Evolutionary conservation across 2,797 vertebrate genomes (phyloP).

Genomic region (Caiman crocodilus): DNA sequence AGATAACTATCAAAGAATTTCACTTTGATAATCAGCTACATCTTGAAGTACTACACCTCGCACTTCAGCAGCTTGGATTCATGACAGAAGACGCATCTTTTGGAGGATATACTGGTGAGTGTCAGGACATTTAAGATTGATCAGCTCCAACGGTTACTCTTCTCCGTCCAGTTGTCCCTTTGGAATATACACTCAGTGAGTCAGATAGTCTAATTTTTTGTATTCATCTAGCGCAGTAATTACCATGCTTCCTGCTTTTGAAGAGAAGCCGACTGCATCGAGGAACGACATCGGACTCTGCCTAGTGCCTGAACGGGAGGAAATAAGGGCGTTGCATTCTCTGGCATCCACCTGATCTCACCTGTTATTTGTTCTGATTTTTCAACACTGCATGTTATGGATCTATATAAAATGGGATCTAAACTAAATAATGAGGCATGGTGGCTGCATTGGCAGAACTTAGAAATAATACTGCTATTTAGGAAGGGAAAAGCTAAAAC

Average conservation of each 20-base stretch:
- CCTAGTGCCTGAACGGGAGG: background rate
- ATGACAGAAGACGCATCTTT: constrained; percentile 57
- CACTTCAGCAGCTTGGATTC: constrained; percentile 58
- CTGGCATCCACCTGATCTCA: background rate
- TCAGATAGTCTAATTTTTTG: background rate
- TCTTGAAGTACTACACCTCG: constrained; percentile 34
- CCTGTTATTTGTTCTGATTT: background rate
- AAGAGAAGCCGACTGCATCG: constrained; percentile 1
- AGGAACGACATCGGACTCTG: background rate
- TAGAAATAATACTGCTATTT: constrained; percentile 43
- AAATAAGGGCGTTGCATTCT: constrained; percentile 6
- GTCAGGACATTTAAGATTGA: constrained; percentile 48
- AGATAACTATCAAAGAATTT: constrained; percentile 52
- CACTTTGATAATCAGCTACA: constrained; percentile 47
- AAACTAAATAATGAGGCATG: constrained; percentile 13
- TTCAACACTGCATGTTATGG: constrained; percentile 12
- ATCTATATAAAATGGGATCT: constrained; percentile 37
- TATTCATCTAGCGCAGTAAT: constrained; percentile 13
- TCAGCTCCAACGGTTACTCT: constrained; percentile 60
- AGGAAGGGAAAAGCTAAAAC: constrained; percentile 64
- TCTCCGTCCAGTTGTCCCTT: constrained; percentile 37
- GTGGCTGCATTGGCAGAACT: constrained; percentile 49
- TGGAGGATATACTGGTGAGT: constrained; percentile 49
- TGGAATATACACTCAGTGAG: background rate
- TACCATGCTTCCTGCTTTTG: constrained; percentile 50